Base-by-base conservation (phyloP, 2,888 invertebrate genomes). In the Halictus quadricinctus region DNA sequence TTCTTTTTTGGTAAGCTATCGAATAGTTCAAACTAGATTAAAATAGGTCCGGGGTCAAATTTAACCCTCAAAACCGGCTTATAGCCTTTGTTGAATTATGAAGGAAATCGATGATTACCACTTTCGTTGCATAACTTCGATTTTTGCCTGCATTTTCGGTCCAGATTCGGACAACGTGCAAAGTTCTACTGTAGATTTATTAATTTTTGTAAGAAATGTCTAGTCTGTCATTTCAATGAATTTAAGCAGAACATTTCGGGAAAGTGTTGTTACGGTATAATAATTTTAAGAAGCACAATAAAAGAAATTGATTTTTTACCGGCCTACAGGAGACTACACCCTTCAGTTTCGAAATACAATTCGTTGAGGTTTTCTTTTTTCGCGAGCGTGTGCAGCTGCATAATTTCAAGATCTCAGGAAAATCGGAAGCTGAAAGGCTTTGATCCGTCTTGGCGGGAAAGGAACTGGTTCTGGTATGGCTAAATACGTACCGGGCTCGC, bases 401-500 rank as follows among this genome's bases (percentile, higher is more conserved):
- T 72, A 66, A 66, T 69, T 41, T 41, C 21, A 69, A 69, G 41
- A 79, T 77, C 74, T 77, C 41, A 36, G 50, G 60, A 41, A 80
- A 72, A 82, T 75, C 81, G 36, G 48, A 81, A 72, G 12, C 66
- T 69, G 70, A 50, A 78, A 72, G 74, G 69, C 76, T 84, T 84
- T 79, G 77, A 81, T 41, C 13, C 41, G 8, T 36, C 73, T 86
- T 81, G 64, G 81, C 84, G 79, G 76, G 79, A 81, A 79, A 75
- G 54, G 66, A 75, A 79, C 41, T 15, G 46, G 36, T 3, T 10
- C 18, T 48, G 58, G 41, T 70, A 72, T 50, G 36, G 60, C 46
- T 76, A 74, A 84, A 84, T 86, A 78, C 77, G 77, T 84, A 86
- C 84, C 79, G 64, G 36, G 81, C 75, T 69, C 66, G 36, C 79